phyloP scores from a whole-genome alignment of 2,888 invertebrate genomes.

The Brachycybe producta region DNA sequence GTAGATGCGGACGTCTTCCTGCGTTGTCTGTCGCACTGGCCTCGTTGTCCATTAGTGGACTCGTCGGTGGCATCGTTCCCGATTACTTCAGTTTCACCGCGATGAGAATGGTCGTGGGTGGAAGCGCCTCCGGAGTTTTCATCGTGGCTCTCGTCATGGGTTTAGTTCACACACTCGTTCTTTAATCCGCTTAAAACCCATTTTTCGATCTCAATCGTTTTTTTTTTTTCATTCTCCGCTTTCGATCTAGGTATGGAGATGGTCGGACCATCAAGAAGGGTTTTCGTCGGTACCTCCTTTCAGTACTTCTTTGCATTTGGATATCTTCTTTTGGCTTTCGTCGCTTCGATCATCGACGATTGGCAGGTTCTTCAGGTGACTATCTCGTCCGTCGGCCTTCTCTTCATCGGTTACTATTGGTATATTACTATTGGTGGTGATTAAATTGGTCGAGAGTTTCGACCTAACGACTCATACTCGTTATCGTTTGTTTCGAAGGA shows the following conservation, averaged over 20 bases:
- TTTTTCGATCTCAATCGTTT: background rate
- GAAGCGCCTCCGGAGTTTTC: slow-evolving; percentile 62
- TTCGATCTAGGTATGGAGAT: slow-evolving; percentile 51
- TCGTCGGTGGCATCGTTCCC: slow-evolving; percentile 42
- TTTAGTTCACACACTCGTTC: slow-evolving; percentile 29
- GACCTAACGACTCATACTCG: no score
- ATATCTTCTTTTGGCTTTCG: slow-evolving; percentile 49
- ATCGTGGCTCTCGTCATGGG: slow-evolving; percentile 65
- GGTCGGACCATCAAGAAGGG: slow-evolving; percentile 57
- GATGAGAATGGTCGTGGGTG: slow-evolving; percentile 46
- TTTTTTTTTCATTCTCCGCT: background rate
- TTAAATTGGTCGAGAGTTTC: no score
- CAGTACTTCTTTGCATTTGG: slow-evolving; percentile 58
- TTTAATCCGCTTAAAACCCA: background rate
- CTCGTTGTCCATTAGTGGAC: slow-evolving; percentile 45
- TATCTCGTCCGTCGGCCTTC: slow-evolving; percentile 51
- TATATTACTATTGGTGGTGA: slow-evolving; percentile 26
- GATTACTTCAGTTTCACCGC: slow-evolving; percentile 42
- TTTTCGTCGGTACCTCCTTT: slow-evolving; percentile 55
- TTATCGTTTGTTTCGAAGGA: slow-evolving; percentile 31
- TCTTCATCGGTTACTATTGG: slow-evolving; percentile 53
- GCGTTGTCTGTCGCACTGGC: slow-evolving; percentile 45
- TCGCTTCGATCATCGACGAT: slow-evolving; percentile 51
- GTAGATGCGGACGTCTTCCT: slow-evolving; percentile 46
- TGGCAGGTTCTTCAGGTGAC: slow-evolving; percentile 55